These are phyloP conservation scores for Megalops cyprinoides DNA, from an alignment of 2,797 vertebrate species.

Conservation along the genomic window DNA sequence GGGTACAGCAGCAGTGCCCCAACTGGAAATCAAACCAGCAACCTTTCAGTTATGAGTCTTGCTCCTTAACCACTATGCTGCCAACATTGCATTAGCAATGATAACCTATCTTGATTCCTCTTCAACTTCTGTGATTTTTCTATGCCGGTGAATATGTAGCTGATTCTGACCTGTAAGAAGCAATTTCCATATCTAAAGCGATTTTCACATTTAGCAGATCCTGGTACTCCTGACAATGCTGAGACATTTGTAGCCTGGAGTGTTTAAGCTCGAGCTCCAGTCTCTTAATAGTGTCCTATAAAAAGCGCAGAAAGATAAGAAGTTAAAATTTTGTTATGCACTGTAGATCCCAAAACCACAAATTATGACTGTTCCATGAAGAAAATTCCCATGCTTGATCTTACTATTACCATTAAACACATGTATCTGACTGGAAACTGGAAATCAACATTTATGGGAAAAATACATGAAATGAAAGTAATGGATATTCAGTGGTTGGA, in stretches of 20 bases:
- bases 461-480: too few species aligned
- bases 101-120: background rate
- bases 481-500: too few species aligned
- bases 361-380: constrained; percentile 5
- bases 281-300: constrained; percentile 71
- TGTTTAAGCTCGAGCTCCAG: constrained; percentile 75
- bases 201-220: constrained; percentile 79
- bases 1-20: too few species aligned
- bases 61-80: too few species aligned
- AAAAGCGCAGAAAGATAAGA: background rate
- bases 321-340: background rate
- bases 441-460: too few species aligned
- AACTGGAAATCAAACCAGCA: too few species aligned
- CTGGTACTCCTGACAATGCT: constrained; percentile 74
- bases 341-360: too few species aligned
- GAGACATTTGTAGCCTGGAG: constrained; percentile 73
- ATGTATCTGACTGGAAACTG: too few species aligned
- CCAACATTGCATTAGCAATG: too few species aligned
- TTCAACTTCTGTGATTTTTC: background rate
- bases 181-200: constrained; percentile 77
- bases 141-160: background rate
- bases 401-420: too few species aligned
- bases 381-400: background rate
- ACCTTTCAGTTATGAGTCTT: too few species aligned
- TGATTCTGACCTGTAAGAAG: constrained; percentile 72